Percentiles rank a stretch among this genome's conserved stretches.
phyloP scores from a whole-genome alignment of 2,797 vertebrate species.

The Argya squamiceps region DNA sequence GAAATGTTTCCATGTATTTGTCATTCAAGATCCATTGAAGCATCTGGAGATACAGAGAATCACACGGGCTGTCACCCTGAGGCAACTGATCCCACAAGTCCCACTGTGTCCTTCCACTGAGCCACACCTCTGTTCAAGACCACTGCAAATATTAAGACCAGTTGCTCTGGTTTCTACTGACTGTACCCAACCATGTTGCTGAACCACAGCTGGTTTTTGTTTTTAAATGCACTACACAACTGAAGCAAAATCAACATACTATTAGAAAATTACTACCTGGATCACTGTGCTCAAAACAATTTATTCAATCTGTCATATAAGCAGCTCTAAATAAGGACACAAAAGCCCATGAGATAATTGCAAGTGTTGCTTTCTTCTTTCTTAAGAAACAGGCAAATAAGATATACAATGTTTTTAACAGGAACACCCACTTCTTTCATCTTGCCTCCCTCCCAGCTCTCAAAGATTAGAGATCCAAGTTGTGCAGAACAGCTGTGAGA shows the following conservation, averaged over 20 bases:
- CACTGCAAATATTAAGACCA: not conserved
- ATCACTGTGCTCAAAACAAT: slow-evolving; percentile 1
- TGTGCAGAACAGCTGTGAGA: not conserved
- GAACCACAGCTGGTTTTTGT: not conserved
- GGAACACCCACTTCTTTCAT: not conserved
- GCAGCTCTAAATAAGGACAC: not conserved
- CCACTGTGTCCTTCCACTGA: not conserved
- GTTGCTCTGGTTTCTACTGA: not conserved
- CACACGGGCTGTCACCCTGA: not conserved
- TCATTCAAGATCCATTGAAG: not conserved
- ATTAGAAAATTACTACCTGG: not conserved
- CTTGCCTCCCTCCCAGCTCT: not conserved
- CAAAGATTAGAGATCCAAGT: not conserved
- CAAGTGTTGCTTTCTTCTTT: not conserved
- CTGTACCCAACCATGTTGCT: not conserved
- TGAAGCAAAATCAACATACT: not conserved
- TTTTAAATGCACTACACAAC: not conserved
- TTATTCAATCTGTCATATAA: slow-evolving; percentile 27
- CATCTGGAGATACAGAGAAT: not conserved
- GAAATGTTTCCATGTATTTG: not conserved
- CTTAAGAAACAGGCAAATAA: not conserved
- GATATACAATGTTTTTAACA: not conserved
- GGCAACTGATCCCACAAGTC: not conserved
- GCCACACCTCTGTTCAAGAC: not conserved
- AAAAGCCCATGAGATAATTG: not conserved